phyloP scores from a whole-genome alignment of 2,113 vertebrate genomes.

The Aspidoscelis tigris region DNA sequence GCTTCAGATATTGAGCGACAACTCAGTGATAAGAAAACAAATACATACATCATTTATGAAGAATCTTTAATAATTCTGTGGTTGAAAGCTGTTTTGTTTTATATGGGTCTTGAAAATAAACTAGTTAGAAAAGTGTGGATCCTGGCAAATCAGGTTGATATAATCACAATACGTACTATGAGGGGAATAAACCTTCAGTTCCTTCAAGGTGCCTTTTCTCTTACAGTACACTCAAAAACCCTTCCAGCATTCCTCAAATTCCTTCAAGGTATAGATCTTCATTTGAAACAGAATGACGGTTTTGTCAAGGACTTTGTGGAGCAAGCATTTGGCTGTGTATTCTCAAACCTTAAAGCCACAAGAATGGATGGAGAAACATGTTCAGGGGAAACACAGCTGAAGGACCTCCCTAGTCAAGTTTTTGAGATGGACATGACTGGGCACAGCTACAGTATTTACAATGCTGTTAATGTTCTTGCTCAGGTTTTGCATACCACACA shows the following conservation, averaged over 20 bases:
- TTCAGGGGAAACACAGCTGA: neutral
- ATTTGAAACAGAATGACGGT: neutral
- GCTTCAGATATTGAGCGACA: too few species aligned
- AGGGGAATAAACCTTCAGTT: neutral
- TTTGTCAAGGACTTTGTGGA: conserved; percentile 10
- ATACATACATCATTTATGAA: too few species aligned
- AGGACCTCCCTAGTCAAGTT: neutral
- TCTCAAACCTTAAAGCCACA: accelerated
- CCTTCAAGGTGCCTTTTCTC: neutral
- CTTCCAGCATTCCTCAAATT: neutral
- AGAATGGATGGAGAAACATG: neutral
- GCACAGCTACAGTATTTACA: conserved; percentile 3
- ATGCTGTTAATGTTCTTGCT: neutral
- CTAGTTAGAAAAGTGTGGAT: neutral
- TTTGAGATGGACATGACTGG: neutral
- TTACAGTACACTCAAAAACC: neutral
- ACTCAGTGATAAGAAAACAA: too few species aligned
- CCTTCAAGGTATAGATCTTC: neutral
- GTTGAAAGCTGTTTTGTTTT: too few species aligned
- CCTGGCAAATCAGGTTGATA: neutral
- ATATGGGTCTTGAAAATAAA: too few species aligned
- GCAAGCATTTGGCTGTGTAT: conserved; percentile 2
- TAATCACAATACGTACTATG: neutral
- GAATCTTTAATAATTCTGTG: too few species aligned
- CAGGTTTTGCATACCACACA: neutral